Percentiles rank a stretch among this genome's conserved stretches.
phyloP scores from a whole-genome alignment of 1,140 invertebrate species.

The Drosophila repletoides region DNA sequence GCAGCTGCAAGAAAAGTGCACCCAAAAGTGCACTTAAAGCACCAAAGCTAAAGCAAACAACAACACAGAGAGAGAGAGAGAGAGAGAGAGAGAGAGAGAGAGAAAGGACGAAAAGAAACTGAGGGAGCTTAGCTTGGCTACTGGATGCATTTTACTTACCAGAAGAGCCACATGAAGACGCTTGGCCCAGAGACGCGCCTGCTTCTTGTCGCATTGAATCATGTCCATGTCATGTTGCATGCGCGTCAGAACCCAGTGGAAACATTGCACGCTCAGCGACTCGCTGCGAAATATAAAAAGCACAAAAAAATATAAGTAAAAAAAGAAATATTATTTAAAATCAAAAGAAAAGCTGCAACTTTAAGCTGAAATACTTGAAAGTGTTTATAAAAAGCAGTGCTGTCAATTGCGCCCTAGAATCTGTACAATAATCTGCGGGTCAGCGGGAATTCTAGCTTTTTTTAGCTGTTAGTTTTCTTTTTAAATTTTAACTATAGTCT shows the following conservation, averaged over 20 bases:
- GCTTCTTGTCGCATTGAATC: constrained; percentile 93
- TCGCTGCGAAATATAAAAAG: constrained; percentile 86
- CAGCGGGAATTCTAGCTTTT: no score
- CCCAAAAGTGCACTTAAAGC: constrained; percentile 72
- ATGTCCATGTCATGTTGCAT: constrained; percentile 95
- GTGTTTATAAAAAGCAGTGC: no score
- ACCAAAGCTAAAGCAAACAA: constrained; percentile 65
- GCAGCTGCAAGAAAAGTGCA: constrained; percentile 54
- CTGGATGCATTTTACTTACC: constrained; percentile 82
- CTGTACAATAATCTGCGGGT: no score
- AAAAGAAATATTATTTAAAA: constrained; percentile 16
- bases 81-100: no score
- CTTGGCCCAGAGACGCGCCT: constrained; percentile 90
- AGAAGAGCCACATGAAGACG: constrained; percentile 91
- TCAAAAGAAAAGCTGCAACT: constrained; percentile 2
- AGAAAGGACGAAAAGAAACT: no score
- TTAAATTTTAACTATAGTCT: no score
- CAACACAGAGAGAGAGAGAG: no score
- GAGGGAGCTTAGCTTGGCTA: constrained; percentile 34
- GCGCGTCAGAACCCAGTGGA: constrained; percentile 96
- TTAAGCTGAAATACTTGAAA: background rate
- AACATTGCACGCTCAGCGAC: constrained; percentile 93
- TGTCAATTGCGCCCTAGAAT: no score
- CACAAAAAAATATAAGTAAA: constrained; percentile 18
- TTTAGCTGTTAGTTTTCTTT: no score